phyloP scores from a whole-genome alignment of 2,888 invertebrate species.

The Nomada ferruginata region DNA sequence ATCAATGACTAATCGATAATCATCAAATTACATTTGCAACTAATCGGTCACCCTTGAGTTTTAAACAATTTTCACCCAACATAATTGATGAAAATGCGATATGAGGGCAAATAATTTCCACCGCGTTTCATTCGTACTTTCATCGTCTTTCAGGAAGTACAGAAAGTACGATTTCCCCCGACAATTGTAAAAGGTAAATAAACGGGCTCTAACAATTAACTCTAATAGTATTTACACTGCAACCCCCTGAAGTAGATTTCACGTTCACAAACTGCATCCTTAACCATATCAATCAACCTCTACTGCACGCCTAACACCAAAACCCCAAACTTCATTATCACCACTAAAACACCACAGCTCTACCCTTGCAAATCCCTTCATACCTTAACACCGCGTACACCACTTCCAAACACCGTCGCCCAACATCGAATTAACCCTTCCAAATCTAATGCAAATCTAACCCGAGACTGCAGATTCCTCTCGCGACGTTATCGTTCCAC shows the following conservation, averaged over 20 bases:
- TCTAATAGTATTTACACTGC: background rate
- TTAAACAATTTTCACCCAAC: too few species aligned
- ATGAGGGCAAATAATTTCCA: too few species aligned
- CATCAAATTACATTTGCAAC: too few species aligned
- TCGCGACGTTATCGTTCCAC: background rate
- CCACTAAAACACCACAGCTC: constrained; percentile 1
- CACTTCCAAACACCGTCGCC: background rate
- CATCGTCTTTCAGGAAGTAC: too few species aligned
- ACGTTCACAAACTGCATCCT: background rate
- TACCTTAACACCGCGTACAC: constrained; percentile 4
- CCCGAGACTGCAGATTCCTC: background rate
- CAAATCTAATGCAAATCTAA: background rate
- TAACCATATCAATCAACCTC: constrained; percentile 4
- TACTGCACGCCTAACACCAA: background rate
- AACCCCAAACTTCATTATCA: constrained; percentile 3
- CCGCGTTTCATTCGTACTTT: too few species aligned
- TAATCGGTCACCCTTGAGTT: too few species aligned
- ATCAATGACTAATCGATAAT: too few species aligned
- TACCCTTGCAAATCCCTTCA: constrained; percentile 1
- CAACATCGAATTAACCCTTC: background rate
- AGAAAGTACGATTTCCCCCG: too few species aligned
- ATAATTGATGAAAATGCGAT: too few species aligned
- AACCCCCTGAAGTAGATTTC: background rate
- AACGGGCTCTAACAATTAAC: background rate
- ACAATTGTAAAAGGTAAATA: too few species aligned